Conservation (phyloP, 2,797 vertebrate genomes). For the Carduelis carduelis region DNA sequence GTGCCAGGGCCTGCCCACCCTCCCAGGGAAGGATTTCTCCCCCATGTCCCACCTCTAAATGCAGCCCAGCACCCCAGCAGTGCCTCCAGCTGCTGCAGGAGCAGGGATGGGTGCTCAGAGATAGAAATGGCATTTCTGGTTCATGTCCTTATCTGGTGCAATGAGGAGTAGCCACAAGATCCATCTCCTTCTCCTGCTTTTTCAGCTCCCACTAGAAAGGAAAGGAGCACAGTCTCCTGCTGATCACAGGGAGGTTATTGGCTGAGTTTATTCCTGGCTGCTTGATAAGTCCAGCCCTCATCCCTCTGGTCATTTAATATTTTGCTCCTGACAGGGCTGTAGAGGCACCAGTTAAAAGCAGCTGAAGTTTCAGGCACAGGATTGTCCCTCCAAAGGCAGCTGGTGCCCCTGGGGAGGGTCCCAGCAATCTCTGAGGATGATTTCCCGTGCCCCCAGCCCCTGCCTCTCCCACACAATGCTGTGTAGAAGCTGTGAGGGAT, state of each 20-base stretch:
- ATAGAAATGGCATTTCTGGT: neutral
- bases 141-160: neutral
- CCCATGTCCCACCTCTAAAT: neutral
- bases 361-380: neutral
- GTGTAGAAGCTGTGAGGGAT: neutral
- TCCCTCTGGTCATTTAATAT: neutral
- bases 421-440: neutral
- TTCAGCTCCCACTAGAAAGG: neutral
- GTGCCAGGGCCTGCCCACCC: neutral
- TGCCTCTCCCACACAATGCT: neutral
- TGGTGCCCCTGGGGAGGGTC: neutral
- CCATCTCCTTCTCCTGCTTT: neutral
- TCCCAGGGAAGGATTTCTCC: rapidly evolving
- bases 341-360: neutral
- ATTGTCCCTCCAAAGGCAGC: neutral
- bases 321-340: neutral
- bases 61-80: neutral
- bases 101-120: neutral
- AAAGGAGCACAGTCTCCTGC: neutral
- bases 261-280: neutral
- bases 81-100: neutral
- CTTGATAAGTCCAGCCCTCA: neutral
- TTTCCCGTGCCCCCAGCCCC: neutral
- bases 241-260: neutral
- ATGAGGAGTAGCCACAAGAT: neutral